Base-by-base conservation (phyloP, 1,140 invertebrate species). In the Camponotus pennsylvanicus region DNA sequence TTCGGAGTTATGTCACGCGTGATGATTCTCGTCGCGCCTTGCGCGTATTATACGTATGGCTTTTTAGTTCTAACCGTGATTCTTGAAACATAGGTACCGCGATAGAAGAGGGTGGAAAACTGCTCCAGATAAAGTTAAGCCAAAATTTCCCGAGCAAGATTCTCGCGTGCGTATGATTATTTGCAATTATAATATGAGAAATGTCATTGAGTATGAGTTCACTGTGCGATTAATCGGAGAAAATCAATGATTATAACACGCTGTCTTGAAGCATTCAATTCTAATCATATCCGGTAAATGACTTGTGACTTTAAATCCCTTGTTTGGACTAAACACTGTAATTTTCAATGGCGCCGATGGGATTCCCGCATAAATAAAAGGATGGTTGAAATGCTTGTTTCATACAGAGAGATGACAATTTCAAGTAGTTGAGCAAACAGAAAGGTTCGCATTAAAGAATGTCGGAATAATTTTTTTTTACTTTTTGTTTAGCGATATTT, bases 1-100 rank as follows among this genome's bases (percentile, higher is more conserved):
- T 92, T 91, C 88, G 90, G 90, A 92, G 89, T 89, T 92, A 92
- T 87, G 86, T 92, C 86, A 91, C 90, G 91, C 88, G 91, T 91
- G 88, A 92, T 93, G 90, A 93, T 87, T 92, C 82, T 83, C 84
- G 86, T 91, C 83, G 73, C 75, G 66, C 83, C 63, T 70, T 73
- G 59, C 80, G 69, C 45, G 70, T 76, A 75, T 57, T 76, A 75
- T 57, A 79, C 75, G 86, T 70, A 64, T 61, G 52, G 61, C 55
- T 89, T 77, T n/a, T 71, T 49, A 57, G 70, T 83, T 78, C 42
- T 79, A 86, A 59, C n/a, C 57, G 45, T 87, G 87, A 90, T 87
- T 70, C 64, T 85, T 42, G 88, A 64, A 75, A 86, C 45, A 49
- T 27, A 40, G 66, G 40, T 27, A 27, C 27, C 27, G 71, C 40